These are phyloP conservation scores for Callyntrura guangdongensis DNA, from an alignment of 2,888 invertebrate species.

Conservation along the genomic window DNA sequence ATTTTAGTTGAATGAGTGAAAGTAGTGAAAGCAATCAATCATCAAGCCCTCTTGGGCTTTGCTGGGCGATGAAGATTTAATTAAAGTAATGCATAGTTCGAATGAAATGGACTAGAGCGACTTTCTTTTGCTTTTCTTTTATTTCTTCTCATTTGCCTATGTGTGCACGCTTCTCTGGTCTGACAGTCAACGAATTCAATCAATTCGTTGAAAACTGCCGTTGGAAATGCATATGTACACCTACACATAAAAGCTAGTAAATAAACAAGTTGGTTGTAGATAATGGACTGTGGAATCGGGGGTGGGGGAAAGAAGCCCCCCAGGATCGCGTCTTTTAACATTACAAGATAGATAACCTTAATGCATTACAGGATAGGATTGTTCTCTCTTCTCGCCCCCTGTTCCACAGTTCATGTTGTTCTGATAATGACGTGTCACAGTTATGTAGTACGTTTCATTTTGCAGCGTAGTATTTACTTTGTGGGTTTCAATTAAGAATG, in stretches of 20 bases:
- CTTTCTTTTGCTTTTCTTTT: constrained; percentile 25
- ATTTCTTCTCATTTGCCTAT: constrained; percentile 22
- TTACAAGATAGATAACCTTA: too few relatives aligned
- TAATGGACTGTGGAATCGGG: too few relatives aligned
- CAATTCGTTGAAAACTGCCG: constrained; percentile 68
- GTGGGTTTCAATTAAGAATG: constrained; percentile 57
- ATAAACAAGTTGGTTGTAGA: background rate
- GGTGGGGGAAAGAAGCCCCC: too few relatives aligned
- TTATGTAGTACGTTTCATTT: constrained; percentile 38
- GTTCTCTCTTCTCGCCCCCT: too few relatives aligned
- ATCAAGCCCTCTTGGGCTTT: constrained; percentile 45
- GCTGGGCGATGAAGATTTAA: constrained; percentile 73
- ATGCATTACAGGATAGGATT: too few relatives aligned
- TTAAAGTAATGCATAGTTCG: constrained; percentile 74
- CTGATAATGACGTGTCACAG: constrained; percentile 45
- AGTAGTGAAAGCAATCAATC: constrained; percentile 68
- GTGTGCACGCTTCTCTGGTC: background rate
- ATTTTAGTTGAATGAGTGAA: constrained; percentile 24
- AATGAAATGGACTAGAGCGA: constrained; percentile 54
- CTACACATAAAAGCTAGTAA: background rate
- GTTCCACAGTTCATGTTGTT: too few relatives aligned
- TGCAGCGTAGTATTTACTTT: constrained; percentile 33
- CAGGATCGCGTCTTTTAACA: too few relatives aligned
- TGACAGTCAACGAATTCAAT: constrained; percentile 62
- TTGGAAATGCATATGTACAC: background rate